A percentile compares a stretch with the other conserved stretches of the same genome.
phyloP scores from a whole-genome alignment of 2,888 invertebrate genomes.

The Orthosia incerta region DNA sequence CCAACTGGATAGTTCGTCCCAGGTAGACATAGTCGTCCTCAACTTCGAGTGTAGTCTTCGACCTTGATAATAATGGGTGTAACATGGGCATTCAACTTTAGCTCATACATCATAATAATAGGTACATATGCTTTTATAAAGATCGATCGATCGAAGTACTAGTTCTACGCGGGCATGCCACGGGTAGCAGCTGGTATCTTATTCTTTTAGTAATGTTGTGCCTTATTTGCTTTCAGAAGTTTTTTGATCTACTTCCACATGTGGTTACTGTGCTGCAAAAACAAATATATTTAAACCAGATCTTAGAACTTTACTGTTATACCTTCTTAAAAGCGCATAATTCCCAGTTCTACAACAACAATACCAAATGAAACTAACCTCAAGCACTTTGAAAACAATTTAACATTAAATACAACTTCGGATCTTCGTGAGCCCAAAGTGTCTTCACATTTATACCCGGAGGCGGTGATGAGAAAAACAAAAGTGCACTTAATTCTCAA shows the following conservation, averaged over 20 bases:
- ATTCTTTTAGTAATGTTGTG: not conserved
- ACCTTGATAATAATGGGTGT: too few species aligned
- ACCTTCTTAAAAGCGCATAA: not conserved
- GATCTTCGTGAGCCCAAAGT: conserved; percentile 51
- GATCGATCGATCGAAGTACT: too few species aligned
- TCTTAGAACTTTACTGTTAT: not conserved
- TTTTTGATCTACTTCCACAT: not conserved
- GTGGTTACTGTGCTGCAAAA: not conserved
- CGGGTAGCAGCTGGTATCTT: too few species aligned
- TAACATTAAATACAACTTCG: conserved; percentile 26
- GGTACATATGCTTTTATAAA: too few species aligned
- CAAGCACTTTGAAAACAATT: conserved; percentile 6
- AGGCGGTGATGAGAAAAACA: conserved; percentile 74
- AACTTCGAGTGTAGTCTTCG: too few species aligned
- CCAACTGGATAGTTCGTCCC: too few species aligned
- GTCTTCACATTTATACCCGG: conserved; percentile 64
- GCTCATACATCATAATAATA: too few species aligned
- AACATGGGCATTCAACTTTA: too few species aligned
- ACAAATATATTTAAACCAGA: not conserved
- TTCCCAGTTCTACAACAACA: not conserved
- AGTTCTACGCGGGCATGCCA: too few species aligned
- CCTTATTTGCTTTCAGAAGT: not conserved
- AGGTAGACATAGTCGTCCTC: too few species aligned
- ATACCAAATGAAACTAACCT: too few species aligned
- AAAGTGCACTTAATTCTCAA: conserved; percentile 83